These are phyloP conservation scores for Neoascia interrupta DNA, from an alignment of 2,888 invertebrate genomes.

Conservation along the genomic window DNA sequence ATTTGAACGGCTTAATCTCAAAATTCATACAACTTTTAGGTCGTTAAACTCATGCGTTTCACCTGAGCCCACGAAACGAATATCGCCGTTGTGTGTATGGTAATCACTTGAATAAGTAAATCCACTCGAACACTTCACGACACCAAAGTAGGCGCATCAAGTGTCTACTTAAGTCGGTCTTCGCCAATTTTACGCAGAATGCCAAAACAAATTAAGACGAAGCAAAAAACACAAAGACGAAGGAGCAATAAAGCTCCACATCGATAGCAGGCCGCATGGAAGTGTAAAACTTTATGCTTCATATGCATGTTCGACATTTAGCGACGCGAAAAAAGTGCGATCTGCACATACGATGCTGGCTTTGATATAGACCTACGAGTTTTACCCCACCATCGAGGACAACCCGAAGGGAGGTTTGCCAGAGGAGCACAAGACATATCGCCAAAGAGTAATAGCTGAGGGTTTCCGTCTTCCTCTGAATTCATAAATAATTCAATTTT, in stretches of 20 bases:
- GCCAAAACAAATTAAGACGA: slow-evolving; percentile 54
- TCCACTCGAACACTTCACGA: slow-evolving; percentile 50
- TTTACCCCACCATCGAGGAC: slow-evolving; percentile 42
- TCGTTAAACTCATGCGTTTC: slow-evolving; percentile 36
- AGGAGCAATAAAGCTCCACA: slow-evolving; percentile 20
- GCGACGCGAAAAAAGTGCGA: neutral
- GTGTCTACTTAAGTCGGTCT: slow-evolving; percentile 57
- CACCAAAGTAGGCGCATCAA: slow-evolving; percentile 54
- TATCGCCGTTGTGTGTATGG: neutral
- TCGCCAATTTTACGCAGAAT: slow-evolving; percentile 49
- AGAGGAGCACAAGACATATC: neutral
- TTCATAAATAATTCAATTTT: slow-evolving; percentile 70
- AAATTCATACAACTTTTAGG: too few species aligned
- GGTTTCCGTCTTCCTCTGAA: slow-evolving; percentile 67
- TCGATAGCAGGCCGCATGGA: neutral
- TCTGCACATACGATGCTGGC: slow-evolving; percentile 18
- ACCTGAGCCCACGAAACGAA: slow-evolving; percentile 15
- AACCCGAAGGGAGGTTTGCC: slow-evolving; percentile 25
- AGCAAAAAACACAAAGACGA: neutral
- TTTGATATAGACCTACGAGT: slow-evolving; percentile 63
- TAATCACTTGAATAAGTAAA: slow-evolving; percentile 32
- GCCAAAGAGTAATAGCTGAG: slow-evolving; percentile 26
- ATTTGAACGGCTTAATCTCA: too few species aligned
- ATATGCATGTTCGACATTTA: slow-evolving; percentile 27
- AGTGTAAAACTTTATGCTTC: slow-evolving; percentile 15